phyloP scores from a whole-genome alignment of 2,113 vertebrate species.

The Brachyistius frenatus region DNA sequence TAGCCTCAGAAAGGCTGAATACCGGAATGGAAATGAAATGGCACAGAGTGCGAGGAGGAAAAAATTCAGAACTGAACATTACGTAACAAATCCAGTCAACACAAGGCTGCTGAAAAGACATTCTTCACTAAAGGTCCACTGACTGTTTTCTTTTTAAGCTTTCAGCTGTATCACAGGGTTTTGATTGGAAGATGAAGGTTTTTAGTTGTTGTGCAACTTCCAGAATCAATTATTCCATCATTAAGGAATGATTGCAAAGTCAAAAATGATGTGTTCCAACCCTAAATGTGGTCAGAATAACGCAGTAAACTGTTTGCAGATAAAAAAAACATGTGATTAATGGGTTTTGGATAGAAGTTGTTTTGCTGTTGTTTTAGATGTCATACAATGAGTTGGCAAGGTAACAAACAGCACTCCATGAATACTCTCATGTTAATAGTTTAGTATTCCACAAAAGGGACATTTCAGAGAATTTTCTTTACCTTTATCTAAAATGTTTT shows the following conservation, averaged over 20 bases:
- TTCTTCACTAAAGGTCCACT: no score
- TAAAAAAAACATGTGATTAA: slow-evolving; percentile 22
- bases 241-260: slow-evolving; percentile 12
- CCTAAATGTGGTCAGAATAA: slow-evolving; percentile 7
- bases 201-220: neutral
- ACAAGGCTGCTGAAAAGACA: no score
- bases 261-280: slow-evolving; percentile 15
- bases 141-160: neutral
- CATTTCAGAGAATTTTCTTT: neutral
- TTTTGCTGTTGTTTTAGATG: slow-evolving; percentile 9
- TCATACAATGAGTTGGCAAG: neutral
- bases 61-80: no score
- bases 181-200: slow-evolving; percentile 2
- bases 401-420: neutral
- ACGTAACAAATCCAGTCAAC: no score
- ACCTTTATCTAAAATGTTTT: neutral
- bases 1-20: no score
- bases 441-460: neutral
- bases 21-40: neutral
- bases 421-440: neutral
- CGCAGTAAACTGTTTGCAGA: neutral
- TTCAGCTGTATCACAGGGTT: slow-evolving; percentile 15
- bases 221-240: slow-evolving; percentile 18
- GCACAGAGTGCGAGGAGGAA: no score
- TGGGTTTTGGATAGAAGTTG: neutral